Evolutionary conservation across 2,797 vertebrate genomes (phyloP).

Genomic region (Threskiornis aethiopicus): DNA sequence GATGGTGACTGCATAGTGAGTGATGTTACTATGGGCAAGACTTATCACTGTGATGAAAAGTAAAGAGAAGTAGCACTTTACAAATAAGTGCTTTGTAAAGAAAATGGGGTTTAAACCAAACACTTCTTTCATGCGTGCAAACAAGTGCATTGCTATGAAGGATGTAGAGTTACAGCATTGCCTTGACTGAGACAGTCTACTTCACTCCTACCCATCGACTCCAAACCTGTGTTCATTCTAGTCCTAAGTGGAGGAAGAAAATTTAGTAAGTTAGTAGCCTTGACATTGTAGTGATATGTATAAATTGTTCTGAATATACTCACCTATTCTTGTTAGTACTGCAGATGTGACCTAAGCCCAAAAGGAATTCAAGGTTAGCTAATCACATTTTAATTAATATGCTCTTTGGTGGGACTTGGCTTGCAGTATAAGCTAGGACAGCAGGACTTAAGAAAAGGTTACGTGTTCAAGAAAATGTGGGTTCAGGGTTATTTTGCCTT

Average conservation of each 20-base stretch:
- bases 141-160: neutral
- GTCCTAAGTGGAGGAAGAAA: neutral
- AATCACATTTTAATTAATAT: neutral
- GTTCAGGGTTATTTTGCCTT: fast-evolving
- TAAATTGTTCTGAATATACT: neutral
- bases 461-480: neutral
- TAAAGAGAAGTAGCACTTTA: neutral
- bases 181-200: neutral
- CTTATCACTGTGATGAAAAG: constrained; percentile 42
- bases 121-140: neutral
- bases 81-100: constrained; percentile 16
- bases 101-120: neutral
- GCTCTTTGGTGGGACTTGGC: neutral
- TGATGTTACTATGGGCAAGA: constrained; percentile 13
- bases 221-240: neutral
- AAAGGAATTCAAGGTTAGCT: neutral
- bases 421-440: neutral
- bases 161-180: neutral
- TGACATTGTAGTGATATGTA: neutral
- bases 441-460: neutral
- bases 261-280: neutral
- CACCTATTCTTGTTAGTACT: neutral
- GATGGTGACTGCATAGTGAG: constrained; percentile 37
- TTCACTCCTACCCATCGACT: neutral
- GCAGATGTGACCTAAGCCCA: neutral